Evolutionary conservation across 2,113 vertebrate genomes (phyloP).

Genomic region (Lanius ludovicianus): DNA sequence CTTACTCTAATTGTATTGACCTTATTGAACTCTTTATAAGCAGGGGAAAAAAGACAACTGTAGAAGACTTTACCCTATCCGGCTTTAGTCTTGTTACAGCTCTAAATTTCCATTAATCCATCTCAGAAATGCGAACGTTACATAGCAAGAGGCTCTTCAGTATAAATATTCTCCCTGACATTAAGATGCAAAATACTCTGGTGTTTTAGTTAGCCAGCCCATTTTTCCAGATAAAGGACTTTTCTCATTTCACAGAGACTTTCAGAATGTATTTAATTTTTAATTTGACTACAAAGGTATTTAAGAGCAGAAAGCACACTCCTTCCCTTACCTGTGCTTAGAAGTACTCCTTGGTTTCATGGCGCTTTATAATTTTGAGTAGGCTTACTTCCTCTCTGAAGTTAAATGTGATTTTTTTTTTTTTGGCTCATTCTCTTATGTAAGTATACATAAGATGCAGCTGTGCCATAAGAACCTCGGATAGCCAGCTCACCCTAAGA

Average conservation of each 20-base stretch:
- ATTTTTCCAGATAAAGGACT: background rate
- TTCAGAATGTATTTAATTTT: slow-evolving; percentile 7
- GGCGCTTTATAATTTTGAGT: background rate
- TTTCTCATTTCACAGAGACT: background rate
- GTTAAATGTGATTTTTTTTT: background rate
- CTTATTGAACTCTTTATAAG: background rate
- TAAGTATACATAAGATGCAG: background rate
- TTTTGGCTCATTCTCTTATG: background rate
- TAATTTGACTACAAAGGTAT: background rate
- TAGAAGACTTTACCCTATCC: background rate
- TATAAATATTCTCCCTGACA: background rate
- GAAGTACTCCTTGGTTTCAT: background rate
- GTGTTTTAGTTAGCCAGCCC: background rate
- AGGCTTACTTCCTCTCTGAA: background rate
- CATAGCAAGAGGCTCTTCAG: background rate
- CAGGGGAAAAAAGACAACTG: background rate
- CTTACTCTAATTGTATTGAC: background rate
- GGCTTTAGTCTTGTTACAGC: background rate
- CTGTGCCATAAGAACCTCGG: background rate
- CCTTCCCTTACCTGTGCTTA: background rate
- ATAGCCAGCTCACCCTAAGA: background rate
- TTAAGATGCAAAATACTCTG: background rate
- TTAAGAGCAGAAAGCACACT: background rate
- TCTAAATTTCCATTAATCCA: background rate
- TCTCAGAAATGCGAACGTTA: background rate